Conservation (phyloP, 2,888 invertebrate species). For the Noctua janthe region DNA sequence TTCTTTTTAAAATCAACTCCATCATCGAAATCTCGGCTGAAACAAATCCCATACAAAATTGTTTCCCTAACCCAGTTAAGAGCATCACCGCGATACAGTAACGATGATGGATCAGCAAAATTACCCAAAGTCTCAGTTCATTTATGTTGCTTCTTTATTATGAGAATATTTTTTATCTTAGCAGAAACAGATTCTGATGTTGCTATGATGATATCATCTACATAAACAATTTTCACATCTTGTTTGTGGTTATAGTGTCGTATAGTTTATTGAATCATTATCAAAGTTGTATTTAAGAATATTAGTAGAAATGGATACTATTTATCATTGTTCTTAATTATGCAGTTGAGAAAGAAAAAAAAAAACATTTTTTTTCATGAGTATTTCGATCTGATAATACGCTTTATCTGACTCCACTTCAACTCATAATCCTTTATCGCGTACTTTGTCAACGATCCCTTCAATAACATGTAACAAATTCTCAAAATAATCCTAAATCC, state of each 20-base stretch:
- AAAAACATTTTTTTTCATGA: background rate
- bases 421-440: background rate
- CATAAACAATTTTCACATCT: background rate
- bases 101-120: slow-evolving; percentile 68
- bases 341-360: background rate
- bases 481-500: slow-evolving; percentile 60
- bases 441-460: slow-evolving; percentile 8
- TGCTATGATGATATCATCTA: slow-evolving; percentile 17
- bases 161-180: slow-evolving; percentile 38
- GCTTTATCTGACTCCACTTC: background rate
- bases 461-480: slow-evolving; percentile 32
- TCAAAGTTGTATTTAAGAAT: background rate
- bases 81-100: slow-evolving; percentile 58
- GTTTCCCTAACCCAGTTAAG: slow-evolving; percentile 57
- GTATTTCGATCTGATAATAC: background rate
- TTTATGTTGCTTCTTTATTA: slow-evolving; percentile 46
- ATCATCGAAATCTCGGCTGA: slow-evolving; percentile 51
- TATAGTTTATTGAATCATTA: background rate
- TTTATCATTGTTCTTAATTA: background rate
- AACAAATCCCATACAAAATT: slow-evolving; percentile 56
- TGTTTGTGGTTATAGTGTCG: background rate
- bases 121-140: slow-evolving; percentile 57
- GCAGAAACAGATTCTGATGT: slow-evolving; percentile 15
- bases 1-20: slow-evolving; percentile 48
- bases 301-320: background rate